Percentiles rank a stretch among this genome's conserved stretches.
phyloP scores from a whole-genome alignment of 2,113 vertebrate genomes.

The Paradisaea rubra region DNA sequence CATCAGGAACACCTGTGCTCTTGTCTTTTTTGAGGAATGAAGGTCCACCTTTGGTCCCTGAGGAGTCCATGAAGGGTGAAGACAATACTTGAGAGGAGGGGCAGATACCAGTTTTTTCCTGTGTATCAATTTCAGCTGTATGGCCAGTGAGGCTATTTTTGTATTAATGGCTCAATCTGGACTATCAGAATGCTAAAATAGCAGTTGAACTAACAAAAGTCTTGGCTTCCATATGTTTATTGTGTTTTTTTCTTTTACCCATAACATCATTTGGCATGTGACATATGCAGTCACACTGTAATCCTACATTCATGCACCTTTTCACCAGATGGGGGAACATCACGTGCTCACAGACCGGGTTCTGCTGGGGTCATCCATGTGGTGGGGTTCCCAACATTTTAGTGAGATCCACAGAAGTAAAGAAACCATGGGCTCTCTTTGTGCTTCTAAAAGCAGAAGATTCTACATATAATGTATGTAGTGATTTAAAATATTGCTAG shows the following conservation, averaged over 20 bases:
- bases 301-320: background rate
- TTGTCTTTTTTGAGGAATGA: background rate
- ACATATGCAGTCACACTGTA: background rate
- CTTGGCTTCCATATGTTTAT: background rate
- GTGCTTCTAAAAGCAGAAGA: background rate
- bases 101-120: background rate
- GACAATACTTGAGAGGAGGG: background rate
- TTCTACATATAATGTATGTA: background rate
- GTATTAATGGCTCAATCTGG: background rate
- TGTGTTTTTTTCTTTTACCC: background rate
- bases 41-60: background rate
- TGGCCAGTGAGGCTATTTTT: background rate
- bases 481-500: background rate
- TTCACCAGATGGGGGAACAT: background rate
- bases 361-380: background rate
- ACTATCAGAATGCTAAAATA: background rate
- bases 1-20: background rate
- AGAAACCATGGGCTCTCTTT: background rate
- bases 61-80: background rate
- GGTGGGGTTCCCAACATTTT: background rate
- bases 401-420: background rate
- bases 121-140: background rate
- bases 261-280: background rate
- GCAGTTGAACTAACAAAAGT: background rate
- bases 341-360: rapidly evolving